phyloP scores from a whole-genome alignment of 2,888 invertebrate genomes.

The Orchestes rusci region DNA sequence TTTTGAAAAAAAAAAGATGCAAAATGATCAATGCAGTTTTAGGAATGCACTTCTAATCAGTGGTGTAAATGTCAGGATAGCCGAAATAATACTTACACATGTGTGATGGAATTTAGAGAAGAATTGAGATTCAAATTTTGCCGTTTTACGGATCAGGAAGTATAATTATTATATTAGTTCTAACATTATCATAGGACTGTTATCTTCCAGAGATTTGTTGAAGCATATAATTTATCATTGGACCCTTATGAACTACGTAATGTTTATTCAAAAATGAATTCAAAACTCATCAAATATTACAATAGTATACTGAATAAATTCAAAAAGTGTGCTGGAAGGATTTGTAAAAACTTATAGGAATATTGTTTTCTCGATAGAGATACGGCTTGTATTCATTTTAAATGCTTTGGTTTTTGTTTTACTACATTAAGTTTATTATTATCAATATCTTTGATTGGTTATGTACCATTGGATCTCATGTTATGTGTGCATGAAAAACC shows the following conservation, averaged over 20 bases:
- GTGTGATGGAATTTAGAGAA: constrained; percentile 59
- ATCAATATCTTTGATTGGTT: too few relatives aligned
- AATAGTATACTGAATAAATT: constrained; percentile 20
- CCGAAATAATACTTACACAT: constrained; percentile 75
- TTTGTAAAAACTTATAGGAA: constrained; percentile 19
- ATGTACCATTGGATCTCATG: too few relatives aligned
- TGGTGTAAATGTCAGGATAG: constrained; percentile 83
- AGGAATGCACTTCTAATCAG: constrained; percentile 59
- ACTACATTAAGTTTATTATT: too few relatives aligned
- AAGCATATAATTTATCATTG: constrained; percentile 64
- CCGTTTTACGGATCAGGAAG: constrained; percentile 52
- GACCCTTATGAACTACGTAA: constrained; percentile 72
- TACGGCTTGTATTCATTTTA: too few relatives aligned
- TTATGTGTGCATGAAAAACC: too few relatives aligned
- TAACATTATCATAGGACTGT: constrained; percentile 24
- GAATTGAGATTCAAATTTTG: constrained; percentile 56
- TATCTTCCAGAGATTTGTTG: constrained; percentile 56
- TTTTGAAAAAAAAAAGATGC: neutral
- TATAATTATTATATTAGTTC: constrained; percentile 30
- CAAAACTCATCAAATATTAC: constrained; percentile 18
- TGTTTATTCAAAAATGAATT: constrained; percentile 38
- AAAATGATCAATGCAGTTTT: too few relatives aligned
- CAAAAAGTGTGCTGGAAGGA: constrained; percentile 22
- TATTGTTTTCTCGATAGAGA: too few relatives aligned
- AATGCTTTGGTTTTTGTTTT: too few relatives aligned